Base-by-base conservation (phyloP, 2,113 vertebrate genomes). In the Larimichthys crocea region DNA sequence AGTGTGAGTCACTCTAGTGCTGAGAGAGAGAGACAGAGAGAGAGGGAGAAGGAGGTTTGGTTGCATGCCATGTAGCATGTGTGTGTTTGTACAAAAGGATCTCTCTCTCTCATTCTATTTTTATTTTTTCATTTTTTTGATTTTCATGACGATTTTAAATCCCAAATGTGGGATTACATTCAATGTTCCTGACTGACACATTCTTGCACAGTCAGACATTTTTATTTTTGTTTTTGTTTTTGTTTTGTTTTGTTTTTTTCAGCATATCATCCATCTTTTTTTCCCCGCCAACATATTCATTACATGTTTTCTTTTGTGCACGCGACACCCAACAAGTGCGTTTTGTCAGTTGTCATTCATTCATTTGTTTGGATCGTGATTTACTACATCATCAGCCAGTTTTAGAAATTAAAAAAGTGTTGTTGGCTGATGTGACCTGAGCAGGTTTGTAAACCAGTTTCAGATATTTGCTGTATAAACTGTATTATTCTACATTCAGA, bases 1-100 rank as follows among this genome's bases (percentile, higher is more conserved):
- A 99, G 90, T 97, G 98, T 99, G 85, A 96, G 97, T 91, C 72
- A 77, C 90, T 74, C 65, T 80, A 84, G 67, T 89, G 50, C 63
- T 72, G 90, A 86, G 74, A 89, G 78, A 89, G 78, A 83, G 78
- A 83, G 77, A 78, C 8, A 50, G 35, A 57, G 75, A 83, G 84
- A 75, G 75, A 71, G 73, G 48, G 40, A 59, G 76, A 22, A 64
- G 81, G 78, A 64, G 79, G 79, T 77, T 56, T 84, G 77, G 62
- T 83, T 92, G 90, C 91, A 91, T 92, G 90, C 86, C 1, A 1
- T 86, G 77, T 89, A 79, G 91, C 85, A 85, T 89, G 84, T 90
- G 31, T 88, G 80, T 89, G 85, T 87, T 87, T 86, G 53, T 78
- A 70, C 7, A 82, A 9, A 71, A 46, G 67, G 78, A 82, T 79